A percentile compares a stretch with the other conserved stretches of the same genome.
phyloP scores from a whole-genome alignment of 2,888 invertebrate genomes.

The Drosophila rellima region DNA sequence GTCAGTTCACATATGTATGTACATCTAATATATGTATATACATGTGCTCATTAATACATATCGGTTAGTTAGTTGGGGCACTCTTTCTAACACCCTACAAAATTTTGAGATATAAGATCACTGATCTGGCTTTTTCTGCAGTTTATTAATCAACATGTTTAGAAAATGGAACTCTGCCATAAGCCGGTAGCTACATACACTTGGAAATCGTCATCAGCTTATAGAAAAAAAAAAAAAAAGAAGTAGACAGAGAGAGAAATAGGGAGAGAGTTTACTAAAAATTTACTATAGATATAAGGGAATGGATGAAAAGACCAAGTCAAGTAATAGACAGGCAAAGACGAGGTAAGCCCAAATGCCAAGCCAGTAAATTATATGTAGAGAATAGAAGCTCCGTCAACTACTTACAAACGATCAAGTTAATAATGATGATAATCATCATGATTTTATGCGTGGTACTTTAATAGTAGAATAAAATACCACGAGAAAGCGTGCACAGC shows the following conservation, averaged over 20 bases:
- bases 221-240: neutral
- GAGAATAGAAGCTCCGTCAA: neutral
- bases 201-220: too few relatives aligned
- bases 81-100: neutral
- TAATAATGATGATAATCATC: constrained; percentile 26
- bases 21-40: neutral
- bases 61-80: constrained; percentile 26
- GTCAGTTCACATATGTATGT: neutral
- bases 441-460: constrained; percentile 29
- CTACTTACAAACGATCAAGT: constrained; percentile 22
- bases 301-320: constrained; percentile 2
- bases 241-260: neutral
- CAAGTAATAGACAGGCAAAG: neutral
- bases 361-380: constrained; percentile 47
- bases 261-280: neutral
- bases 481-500: constrained; percentile 54
- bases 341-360: constrained; percentile 31
- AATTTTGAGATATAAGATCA: constrained; percentile 22
- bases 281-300: neutral
- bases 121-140: constrained; percentile 27
- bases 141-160: constrained; percentile 40
- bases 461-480: constrained; percentile 24
- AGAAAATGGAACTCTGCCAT: neutral
- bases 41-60: too few relatives aligned
- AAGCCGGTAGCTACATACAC: constrained; percentile 27